Base-by-base conservation (phyloP, 1,140 invertebrate species). In the Bursaphelenchus mucronatus region DNA sequence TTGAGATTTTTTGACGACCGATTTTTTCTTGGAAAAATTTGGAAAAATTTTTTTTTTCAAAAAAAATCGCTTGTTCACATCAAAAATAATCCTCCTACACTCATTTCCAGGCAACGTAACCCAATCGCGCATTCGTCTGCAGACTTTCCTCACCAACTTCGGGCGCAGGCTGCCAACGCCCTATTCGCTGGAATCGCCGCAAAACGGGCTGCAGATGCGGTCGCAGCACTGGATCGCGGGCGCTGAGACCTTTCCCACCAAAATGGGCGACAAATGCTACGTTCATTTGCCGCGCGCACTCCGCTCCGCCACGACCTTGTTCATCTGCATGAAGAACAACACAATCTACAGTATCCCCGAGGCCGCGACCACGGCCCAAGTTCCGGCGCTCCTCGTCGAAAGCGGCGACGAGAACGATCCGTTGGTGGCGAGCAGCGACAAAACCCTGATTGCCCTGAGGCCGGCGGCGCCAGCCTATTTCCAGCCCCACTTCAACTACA, bases 171-270 rank as follows among this genome's bases (percentile, higher is more conserved):
- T 74, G 8, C 71, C 71, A 4, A 63, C 69, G 40, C 74, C 74
- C 7, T 76, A 62, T 43, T 46, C 52, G 40, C 30, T 74, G 45
- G 64, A 68, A 63, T 70, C 64, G 44, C 39, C 44, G 17, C 54
- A 52, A 13, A 69, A 59, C 5, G 71, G 71, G 15, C 30, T 74
- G 15, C 71, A 74, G 39, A 72, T 74, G 40, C 39, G 50, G n/a
- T 49, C 54, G 39, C 50, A 61, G 13, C 53, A 66, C 46, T 66
- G 64, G 64, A 40, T 63, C 58, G 64, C 66, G 2, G 66, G 65
- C 15, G 68, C 64, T 9, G 65, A 68, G 43, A 55, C 65, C 6
- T 67, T 70, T 21, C 65, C 65, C 30, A 67, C 66, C 9, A 67
- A 17, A 41, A 44, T 67, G 30, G 43, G 50, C 13, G 40, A 41